Conservation (phyloP, 2,797 vertebrate species). For the Otolemur crassicaudatus region DNA sequence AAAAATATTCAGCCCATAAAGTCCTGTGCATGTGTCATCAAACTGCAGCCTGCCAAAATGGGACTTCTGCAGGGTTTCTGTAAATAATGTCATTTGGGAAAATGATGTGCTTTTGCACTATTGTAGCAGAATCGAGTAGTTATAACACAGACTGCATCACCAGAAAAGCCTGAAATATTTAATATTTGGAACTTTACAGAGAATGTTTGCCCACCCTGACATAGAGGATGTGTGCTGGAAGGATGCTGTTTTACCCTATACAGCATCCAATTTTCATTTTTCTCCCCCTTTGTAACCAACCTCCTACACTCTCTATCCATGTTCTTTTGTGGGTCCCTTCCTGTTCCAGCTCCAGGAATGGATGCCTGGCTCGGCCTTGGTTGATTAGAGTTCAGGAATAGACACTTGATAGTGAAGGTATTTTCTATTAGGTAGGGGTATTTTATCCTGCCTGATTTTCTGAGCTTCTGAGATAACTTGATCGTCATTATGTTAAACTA, state of each 20-base stretch:
- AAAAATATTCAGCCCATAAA: neutral
- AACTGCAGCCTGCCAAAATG: neutral
- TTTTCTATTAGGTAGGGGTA: neutral
- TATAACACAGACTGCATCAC: neutral
- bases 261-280: neutral
- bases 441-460: neutral
- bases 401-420: neutral
- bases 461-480: neutral
- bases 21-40: too few species aligned
- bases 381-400: neutral
- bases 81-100: neutral
- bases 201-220: neutral
- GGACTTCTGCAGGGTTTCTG: neutral
- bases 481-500: neutral
- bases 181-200: neutral
- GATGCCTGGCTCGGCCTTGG: fast-evolving
- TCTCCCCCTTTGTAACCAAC: neutral
- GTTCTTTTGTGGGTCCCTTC: neutral
- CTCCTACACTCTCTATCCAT: neutral
- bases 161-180: neutral
- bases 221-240: neutral
- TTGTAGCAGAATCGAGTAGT: neutral
- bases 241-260: neutral
- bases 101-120: neutral
- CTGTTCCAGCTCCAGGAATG: neutral